Conservation (phyloP, 30 jellyfish, hydroid and myxozoan species). For the Euphysa ruthae region DNA sequence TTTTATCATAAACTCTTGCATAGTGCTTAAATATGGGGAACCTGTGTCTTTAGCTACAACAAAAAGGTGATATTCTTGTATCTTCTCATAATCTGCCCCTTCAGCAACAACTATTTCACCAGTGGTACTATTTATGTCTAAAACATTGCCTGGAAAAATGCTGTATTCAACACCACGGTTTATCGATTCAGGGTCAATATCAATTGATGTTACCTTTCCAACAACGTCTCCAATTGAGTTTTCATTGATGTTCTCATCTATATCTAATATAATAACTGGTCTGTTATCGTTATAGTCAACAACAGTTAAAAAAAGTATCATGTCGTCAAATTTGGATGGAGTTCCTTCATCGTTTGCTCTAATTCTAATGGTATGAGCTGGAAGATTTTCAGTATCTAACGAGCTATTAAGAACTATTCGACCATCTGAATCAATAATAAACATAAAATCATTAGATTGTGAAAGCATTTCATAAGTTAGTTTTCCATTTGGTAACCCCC, state of each 20-base stretch:
- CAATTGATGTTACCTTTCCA: conserved; percentile 52
- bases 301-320: conserved; percentile 30
- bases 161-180: conserved; percentile 44
- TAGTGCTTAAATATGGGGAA: conserved; percentile 52
- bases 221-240: conserved; percentile 50
- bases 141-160: conserved; percentile 56
- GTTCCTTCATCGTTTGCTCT: conserved; percentile 48
- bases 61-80: conserved; percentile 39
- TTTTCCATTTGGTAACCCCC: conserved; percentile 42
- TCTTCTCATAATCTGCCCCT: conserved; percentile 52
- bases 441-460: conserved; percentile 22
- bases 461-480: conserved; percentile 35
- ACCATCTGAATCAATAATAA: conserved; percentile 19
- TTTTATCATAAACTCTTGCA: conserved; percentile 15
- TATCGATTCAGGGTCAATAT: conserved; percentile 34
- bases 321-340: conserved; percentile 31
- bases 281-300: conserved; percentile 71
- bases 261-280: conserved; percentile 48
- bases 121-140: conserved; percentile 34
- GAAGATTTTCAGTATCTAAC: conserved; percentile 5
- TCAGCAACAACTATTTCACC: conserved; percentile 45
- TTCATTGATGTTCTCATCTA: conserved; percentile 40
- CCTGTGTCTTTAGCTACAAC: conserved; percentile 69
- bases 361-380: neutral
- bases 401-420: neutral